phyloP scores from a whole-genome alignment of 2,888 invertebrate species.

The Erebia ligea region DNA sequence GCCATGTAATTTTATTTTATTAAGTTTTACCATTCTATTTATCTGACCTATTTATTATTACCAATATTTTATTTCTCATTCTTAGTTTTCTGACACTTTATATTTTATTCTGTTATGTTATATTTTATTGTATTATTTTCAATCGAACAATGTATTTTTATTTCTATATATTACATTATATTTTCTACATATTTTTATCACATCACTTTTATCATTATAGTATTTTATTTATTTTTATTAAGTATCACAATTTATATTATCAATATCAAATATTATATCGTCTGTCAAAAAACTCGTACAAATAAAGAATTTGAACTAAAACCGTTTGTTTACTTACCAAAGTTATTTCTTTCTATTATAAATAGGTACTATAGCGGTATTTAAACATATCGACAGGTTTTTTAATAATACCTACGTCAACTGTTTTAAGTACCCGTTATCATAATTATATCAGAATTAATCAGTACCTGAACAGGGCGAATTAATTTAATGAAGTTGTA shows the following conservation, averaged over 20 bases:
- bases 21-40: constrained; percentile 32
- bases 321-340: constrained; percentile 25
- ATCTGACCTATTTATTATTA: neutral
- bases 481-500: no score
- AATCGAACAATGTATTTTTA: neutral
- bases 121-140: constrained; percentile 32
- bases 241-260: constrained; percentile 40
- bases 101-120: constrained; percentile 34
- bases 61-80: constrained; percentile 21
- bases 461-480: no score
- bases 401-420: no score
- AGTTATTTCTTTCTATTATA: no score
- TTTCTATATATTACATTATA: neutral
- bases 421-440: no score
- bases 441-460: no score
- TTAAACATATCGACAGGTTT: no score
- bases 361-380: no score
- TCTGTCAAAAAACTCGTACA: constrained; percentile 63
- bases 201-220: constrained; percentile 29
- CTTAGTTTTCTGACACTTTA: constrained; percentile 30
- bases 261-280: constrained; percentile 19
- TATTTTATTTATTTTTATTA: constrained; percentile 32
- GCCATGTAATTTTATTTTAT: constrained; percentile 29
- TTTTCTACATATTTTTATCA: constrained; percentile 22
- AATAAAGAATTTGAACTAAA: constrained; percentile 67